phyloP scores from a whole-genome alignment of 2,888 invertebrate genomes.

The Mesoligia furuncula region DNA sequence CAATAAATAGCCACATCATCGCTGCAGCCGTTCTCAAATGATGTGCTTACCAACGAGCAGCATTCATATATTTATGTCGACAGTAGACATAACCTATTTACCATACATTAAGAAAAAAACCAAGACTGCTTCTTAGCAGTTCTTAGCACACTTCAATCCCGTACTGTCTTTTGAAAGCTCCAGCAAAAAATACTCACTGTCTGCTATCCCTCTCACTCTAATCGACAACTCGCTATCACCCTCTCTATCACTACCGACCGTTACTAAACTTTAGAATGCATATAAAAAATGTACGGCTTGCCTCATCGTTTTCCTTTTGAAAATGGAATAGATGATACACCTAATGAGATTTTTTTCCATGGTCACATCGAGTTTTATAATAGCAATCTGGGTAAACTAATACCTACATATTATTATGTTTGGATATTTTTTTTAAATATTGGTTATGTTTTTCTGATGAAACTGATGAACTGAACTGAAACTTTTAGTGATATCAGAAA shows the following conservation, averaged over 20 bases:
- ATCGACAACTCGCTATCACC: slow-evolving; percentile 54
- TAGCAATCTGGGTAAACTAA: slow-evolving; percentile 35
- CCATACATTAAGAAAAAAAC: slow-evolving; percentile 47
- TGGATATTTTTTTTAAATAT: slow-evolving; percentile 2
- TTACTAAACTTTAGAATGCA: slow-evolving; percentile 82
- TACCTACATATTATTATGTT: slow-evolving; percentile 4
- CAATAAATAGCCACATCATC: neutral
- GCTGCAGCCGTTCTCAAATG: neutral
- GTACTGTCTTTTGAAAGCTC: slow-evolving; percentile 65
- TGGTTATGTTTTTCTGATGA: neutral
- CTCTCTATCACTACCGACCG: slow-evolving; percentile 76
- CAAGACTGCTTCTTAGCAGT: slow-evolving; percentile 55
- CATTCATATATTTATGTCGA: neutral
- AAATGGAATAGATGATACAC: slow-evolving; percentile 70
- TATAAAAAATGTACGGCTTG: slow-evolving; percentile 77
- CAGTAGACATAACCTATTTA: neutral
- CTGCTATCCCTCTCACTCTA: slow-evolving; percentile 67
- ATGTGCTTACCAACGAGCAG: neutral
- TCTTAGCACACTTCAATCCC: slow-evolving; percentile 64
- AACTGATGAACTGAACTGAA: neutral
- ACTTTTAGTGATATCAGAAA: neutral
- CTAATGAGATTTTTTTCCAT: slow-evolving; percentile 70
- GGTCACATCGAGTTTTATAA: slow-evolving; percentile 47
- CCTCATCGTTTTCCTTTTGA: slow-evolving; percentile 77
- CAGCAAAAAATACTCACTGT: slow-evolving; percentile 72